Conservation (phyloP, 2,888 invertebrate species). For the Melieria picta region DNA sequence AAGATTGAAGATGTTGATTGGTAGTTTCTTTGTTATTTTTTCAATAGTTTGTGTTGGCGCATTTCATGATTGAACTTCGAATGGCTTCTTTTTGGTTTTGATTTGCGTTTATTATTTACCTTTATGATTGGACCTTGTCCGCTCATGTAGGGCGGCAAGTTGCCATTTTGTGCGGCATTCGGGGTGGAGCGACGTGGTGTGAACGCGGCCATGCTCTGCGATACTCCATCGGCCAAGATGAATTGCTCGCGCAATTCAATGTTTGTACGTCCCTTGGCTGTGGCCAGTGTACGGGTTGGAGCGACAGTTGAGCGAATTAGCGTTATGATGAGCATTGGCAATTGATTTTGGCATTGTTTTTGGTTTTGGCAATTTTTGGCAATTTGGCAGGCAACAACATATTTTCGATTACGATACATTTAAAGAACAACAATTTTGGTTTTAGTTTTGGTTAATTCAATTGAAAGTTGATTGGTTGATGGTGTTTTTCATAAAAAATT, state of each 20-base stretch:
- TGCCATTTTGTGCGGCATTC: slow-evolving; percentile 72
- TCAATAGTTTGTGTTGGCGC: no score
- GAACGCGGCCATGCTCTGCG: slow-evolving; percentile 99
- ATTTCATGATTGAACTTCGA: no score
- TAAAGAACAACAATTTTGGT: background rate
- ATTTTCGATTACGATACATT: background rate
- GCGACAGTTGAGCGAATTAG: no score
- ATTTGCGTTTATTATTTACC: slow-evolving; percentile 70
- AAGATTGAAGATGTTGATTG: background rate
- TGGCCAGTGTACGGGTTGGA: no score
- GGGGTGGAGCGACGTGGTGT: slow-evolving; percentile 91
- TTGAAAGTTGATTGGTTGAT: no score
- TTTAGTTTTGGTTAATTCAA: slow-evolving; percentile 9
- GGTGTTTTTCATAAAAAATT: no score
- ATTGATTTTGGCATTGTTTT: no score
- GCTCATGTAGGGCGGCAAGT: slow-evolving; percentile 68
- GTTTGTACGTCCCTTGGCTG: slow-evolving; percentile 99
- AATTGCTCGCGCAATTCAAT: slow-evolving; percentile 99
- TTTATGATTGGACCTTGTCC: slow-evolving; percentile 93
- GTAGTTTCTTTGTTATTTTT: background rate
- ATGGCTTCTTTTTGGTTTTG: no score
- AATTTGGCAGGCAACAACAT: no score
- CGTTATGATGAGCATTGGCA: no score
- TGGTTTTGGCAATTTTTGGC: no score
- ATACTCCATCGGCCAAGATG: slow-evolving; percentile 97